These are phyloP conservation scores for Manduca sexta DNA, from an alignment of 1,140 invertebrate genomes.

Conservation along the genomic window DNA sequence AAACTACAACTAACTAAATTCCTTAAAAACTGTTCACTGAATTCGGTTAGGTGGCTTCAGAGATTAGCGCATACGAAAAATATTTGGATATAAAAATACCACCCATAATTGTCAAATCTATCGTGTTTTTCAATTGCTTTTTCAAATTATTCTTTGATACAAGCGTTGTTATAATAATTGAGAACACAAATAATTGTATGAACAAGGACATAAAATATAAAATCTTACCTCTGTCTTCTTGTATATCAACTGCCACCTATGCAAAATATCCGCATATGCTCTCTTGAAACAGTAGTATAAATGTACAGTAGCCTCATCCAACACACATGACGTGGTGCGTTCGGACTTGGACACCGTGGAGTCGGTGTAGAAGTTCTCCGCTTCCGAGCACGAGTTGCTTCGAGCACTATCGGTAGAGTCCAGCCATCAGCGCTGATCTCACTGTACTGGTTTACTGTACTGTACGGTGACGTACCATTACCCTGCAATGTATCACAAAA, in stretches of 20 bases:
- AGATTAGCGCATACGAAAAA: too few relatives aligned
- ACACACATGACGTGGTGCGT: constrained; percentile 35
- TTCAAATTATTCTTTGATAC: too few relatives aligned
- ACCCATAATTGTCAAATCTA: too few relatives aligned
- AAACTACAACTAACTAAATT: too few relatives aligned
- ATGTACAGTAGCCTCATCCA: constrained; percentile 62
- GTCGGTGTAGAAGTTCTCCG: constrained; percentile 75
- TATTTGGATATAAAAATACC: too few relatives aligned
- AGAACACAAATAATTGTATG: too few relatives aligned
- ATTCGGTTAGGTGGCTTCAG: too few relatives aligned
- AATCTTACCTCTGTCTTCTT: constrained; percentile 80
- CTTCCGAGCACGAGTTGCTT: constrained; percentile 93
- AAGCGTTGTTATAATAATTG: too few relatives aligned
- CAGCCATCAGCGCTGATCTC: constrained; percentile 83
- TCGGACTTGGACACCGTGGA: constrained; percentile 53
- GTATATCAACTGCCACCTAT: constrained; percentile 86
- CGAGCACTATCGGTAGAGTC: constrained; percentile 78
- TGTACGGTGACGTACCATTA: constrained; percentile 90
- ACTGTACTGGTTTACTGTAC: constrained; percentile 90
- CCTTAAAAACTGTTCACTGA: too few relatives aligned
- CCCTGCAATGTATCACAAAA: constrained; percentile 39
- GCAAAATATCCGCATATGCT: constrained; percentile 91
- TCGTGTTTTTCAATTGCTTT: too few relatives aligned
- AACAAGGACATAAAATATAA: too few relatives aligned
- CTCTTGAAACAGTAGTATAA: constrained; percentile 91